These are phyloP conservation scores for Meloidogyne exigua DNA, from an alignment of 1,140 invertebrate genomes.

Conservation along the genomic window DNA sequence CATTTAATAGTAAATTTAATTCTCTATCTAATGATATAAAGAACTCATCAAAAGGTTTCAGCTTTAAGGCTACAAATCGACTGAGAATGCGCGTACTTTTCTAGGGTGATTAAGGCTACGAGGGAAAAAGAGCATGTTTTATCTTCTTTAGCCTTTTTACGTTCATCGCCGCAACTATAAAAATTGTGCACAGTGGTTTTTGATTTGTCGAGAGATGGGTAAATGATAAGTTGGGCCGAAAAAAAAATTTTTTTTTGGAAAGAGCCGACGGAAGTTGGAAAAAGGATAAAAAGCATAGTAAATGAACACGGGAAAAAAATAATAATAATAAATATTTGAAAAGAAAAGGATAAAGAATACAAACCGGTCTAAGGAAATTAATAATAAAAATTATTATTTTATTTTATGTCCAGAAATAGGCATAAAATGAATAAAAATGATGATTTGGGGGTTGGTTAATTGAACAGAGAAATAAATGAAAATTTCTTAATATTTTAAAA, in stretches of 20 bases:
- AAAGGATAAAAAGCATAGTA: background rate
- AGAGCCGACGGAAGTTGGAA: background rate
- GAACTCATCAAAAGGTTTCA: too few species aligned
- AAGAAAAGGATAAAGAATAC: background rate
- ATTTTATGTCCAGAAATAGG: background rate
- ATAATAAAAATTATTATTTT: background rate
- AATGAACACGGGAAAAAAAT: background rate
- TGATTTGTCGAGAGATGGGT: background rate
- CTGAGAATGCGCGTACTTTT: too few species aligned
- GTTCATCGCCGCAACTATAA: background rate
- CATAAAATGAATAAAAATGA: background rate
- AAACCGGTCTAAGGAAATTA: background rate
- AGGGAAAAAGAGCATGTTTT: background rate
- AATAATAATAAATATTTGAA: background rate
- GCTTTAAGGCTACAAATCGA: too few species aligned
- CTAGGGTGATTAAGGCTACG: background rate
- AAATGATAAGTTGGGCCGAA: slow-evolving; percentile 2
- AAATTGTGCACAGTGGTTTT: background rate
- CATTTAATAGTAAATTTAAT: too few species aligned
- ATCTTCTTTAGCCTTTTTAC: background rate
- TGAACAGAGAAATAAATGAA: too few species aligned
- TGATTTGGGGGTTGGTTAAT: background rate
- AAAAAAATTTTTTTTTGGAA: background rate
- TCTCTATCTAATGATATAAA: too few species aligned
- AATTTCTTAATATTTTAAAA: too few species aligned